Evolutionary conservation across 2,888 invertebrate species (phyloP), one percentile per base, ranked within the genome.

Genomic region (Pimpla rufipes): DNA sequence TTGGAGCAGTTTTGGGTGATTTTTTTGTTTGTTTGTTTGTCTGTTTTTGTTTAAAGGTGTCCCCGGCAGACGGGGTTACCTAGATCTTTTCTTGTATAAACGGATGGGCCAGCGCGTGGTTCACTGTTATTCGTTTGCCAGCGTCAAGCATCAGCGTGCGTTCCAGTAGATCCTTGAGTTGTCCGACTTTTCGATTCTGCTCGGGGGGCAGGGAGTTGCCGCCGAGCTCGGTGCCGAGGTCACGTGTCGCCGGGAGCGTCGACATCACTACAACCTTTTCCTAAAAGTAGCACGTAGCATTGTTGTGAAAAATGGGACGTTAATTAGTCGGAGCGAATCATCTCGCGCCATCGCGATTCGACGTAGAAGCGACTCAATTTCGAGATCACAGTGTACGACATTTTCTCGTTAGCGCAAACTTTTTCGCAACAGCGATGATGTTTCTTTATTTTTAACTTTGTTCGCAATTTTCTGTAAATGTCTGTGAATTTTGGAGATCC

Each of bases 231-330:
- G 96, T 94, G 88, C 97, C 96, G 79, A 99, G 94, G 92, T 99
- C 98, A 42, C 99, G 95, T 1, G 95, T 95, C 11, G 97, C 95
- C 90, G 97, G 97, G 85, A 99, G 96, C 68, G 97, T 97, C 57
- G 98, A 96, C 96, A 99, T 97, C 59, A 98, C 96, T n/a, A 99
- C 98, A 68, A 99, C 95, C 94, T 99, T 99, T 93, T 99, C 99
- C 99, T 99, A 94, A n/a, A 94, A 94, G 68, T 74, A 70, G 10
- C 75, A 79, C 76, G 76, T n/a, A n/a, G 76, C 79, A 71, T 75
- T 23, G 47, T 47, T 67, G 84, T 81, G 37, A 84, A 74, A 77
- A 73, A 52, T 6, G 42, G 57, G 11, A 11, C 10, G 11, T 37
- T 59, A 1, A 59, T n/a, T n/a, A 1, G 7, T 23, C 45, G 3